Evolutionary conservation across 1,140 invertebrate species (phyloP).

Genomic region (Leptinotarsa undecemlineata): DNA sequence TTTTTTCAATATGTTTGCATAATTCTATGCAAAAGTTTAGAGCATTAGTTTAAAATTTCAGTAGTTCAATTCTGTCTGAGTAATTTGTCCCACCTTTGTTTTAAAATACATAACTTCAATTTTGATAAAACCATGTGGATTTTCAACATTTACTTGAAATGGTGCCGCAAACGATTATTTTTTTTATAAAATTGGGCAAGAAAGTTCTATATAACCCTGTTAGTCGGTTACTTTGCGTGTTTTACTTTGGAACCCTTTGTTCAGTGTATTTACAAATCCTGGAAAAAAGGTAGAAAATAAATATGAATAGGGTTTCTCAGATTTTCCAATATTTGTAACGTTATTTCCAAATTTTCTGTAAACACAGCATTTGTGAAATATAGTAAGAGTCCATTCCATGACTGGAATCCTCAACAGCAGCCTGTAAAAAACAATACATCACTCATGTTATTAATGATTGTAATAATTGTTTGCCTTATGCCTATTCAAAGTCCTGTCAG

Average conservation of each 20-base stretch:
- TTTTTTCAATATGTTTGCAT: neutral
- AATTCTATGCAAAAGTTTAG: neutral
- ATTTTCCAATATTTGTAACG: neutral
- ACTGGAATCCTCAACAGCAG: neutral
- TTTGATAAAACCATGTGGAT: neutral
- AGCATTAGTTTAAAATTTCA: neutral
- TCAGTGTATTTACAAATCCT: neutral
- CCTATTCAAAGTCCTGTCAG: too few species aligned
- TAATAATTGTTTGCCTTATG: too few species aligned
- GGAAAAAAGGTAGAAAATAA: neutral
- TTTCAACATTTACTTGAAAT: neutral
- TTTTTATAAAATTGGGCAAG: conserved; percentile 9
- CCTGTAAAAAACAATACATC: neutral
- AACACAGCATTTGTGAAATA: conserved; percentile 4
- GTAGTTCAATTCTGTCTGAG: neutral
- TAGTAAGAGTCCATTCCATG: neutral
- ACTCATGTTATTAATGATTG: neutral
- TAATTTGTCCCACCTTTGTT: neutral
- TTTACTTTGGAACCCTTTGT: neutral
- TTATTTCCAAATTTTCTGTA: neutral
- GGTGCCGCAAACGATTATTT: neutral
- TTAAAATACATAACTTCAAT: neutral
- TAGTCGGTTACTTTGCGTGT: neutral
- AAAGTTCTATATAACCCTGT: neutral
- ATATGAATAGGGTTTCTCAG: neutral